Evolutionary conservation across 2,113 vertebrate genomes (phyloP).

Genomic region (Brevimyrus niger): DNA sequence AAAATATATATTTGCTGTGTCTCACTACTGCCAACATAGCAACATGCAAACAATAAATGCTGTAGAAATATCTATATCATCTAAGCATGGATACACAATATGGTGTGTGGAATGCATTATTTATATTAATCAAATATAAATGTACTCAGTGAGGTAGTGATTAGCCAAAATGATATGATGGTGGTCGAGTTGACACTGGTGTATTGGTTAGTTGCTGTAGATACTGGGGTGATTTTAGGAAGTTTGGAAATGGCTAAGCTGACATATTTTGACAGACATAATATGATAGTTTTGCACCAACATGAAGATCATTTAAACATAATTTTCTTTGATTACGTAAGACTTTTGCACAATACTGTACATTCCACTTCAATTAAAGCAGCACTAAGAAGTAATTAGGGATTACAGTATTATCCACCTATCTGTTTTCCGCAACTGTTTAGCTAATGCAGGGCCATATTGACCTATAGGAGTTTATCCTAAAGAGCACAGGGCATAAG

Average conservation of each 20-base stretch:
- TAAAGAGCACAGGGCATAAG: background rate
- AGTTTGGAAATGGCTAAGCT: background rate
- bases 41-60: background rate
- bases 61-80: background rate
- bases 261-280: background rate
- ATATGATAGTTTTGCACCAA: background rate
- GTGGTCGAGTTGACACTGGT: background rate
- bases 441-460: background rate
- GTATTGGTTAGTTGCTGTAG: background rate
- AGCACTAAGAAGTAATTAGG: background rate
- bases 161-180: background rate
- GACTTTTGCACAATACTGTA: background rate
- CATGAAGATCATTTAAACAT: background rate
- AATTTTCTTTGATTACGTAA: background rate
- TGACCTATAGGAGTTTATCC: background rate
- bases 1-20: background rate
- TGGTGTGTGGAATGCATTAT: background rate
- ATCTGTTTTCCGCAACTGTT: background rate
- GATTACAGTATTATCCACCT: background rate
- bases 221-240: background rate
- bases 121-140: background rate
- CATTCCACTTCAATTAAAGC: background rate
- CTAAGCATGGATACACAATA: background rate
- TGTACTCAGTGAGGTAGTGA: background rate
- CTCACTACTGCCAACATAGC: background rate